A percentile compares a stretch with the other conserved stretches of the same genome.
These are phyloP conservation scores for Schizaphis graminum DNA, from an alignment of 2,888 invertebrate genomes.

Conservation along the genomic window DNA sequence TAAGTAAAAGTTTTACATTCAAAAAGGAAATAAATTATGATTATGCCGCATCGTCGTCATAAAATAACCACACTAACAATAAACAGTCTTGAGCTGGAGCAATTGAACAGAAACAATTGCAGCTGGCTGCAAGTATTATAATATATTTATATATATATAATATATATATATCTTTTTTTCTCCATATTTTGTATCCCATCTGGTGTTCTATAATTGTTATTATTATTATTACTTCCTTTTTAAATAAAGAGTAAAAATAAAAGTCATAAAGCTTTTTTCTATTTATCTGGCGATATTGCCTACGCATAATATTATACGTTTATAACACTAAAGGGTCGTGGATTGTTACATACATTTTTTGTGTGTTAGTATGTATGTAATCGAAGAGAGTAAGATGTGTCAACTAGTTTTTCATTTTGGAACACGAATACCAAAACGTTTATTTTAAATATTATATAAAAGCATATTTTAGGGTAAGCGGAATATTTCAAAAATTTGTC, in stretches of 20 bases:
- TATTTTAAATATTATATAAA: background rate
- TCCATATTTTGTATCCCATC: background rate
- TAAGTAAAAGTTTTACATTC: background rate
- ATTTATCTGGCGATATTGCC: background rate
- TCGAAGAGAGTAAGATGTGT: background rate
- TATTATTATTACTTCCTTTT: slow-evolving; percentile 17
- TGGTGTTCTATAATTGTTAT: background rate
- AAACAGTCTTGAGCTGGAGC: background rate
- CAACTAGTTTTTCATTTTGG: background rate
- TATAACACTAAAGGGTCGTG: background rate
- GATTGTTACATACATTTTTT: background rate
- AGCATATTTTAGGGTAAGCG: background rate
- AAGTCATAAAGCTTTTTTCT: background rate
- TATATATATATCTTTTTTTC: too few relatives aligned
- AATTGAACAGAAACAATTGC: background rate
- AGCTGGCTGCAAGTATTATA: background rate
- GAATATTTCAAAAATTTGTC: background rate
- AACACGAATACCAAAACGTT: background rate
- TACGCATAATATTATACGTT: background rate
- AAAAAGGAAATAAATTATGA: background rate
- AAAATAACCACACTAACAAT: background rate
- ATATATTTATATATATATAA: too few relatives aligned
- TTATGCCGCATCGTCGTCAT: background rate
- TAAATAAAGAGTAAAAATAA: background rate
- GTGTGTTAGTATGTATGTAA: background rate